Evolutionary conservation across 2,888 invertebrate genomes (phyloP), one percentile per base, ranked within the genome.

Genomic region (Tryphoninae sp.): DNA sequence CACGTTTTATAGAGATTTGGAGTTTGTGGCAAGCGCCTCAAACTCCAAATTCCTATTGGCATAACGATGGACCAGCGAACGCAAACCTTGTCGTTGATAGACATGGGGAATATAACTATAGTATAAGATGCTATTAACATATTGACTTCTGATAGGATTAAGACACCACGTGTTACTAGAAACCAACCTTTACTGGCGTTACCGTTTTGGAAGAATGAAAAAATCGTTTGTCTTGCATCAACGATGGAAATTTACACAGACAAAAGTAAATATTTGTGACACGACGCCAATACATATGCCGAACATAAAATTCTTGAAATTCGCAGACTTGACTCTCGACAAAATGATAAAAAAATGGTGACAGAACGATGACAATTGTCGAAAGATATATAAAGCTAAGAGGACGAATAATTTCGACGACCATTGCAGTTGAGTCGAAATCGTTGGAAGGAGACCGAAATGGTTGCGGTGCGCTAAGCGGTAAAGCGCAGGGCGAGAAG

Each of bases 401-500:
- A n/a, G 65, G 49, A 77, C 22, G 58, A 69, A 40, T 45, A 19
- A 19, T 55, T 45, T 67, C 59, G 59, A 51, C 8, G 68, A 51
- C 49, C 13, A 42, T 62, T 64, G 49, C 19, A 45, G 59, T 11
- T 49, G 55, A 61, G 61, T 68, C 9, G 68, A 40, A 33, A 76
- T 13, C 51, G 33, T 26, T 40, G 49, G 62, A 58, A 49, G 51
- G 58, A 74, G 69, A 77, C 42, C 68, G 72, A 77, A 84, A 83
- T 74, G 69, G 74, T 64, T 53, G 74, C 33, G 62, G 33, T 62
- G 59, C 53, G 74, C 61, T 80, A 80, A 62, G 67, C 73, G 84
- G 75, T 71, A 82, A 73, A 82, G 78, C 83, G 85, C 74, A 83
- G 86, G 78, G 83, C 74, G 84, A 78, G 83, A 83, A 82, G 83